Evolutionary conservation across 1,140 invertebrate species (phyloP).

Genomic region (Nomia melanderi): DNA sequence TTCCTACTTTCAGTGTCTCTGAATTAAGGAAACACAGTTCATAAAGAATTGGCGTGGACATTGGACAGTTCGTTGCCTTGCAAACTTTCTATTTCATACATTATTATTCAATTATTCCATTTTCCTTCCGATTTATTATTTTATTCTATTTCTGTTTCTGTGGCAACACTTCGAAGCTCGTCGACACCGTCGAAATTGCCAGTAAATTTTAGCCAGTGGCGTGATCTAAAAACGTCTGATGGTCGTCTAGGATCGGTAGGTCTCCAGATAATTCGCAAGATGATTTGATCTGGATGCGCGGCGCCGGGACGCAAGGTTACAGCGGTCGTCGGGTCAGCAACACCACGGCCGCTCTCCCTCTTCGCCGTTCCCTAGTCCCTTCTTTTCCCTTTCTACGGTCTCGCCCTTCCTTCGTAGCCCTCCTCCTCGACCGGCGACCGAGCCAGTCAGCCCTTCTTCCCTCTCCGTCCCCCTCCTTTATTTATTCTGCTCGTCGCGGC

Average conservation of each 20-base stretch:
- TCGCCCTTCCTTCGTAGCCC: slow-evolving; percentile 46
- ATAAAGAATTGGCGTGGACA: too few species aligned
- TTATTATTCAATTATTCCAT: too few species aligned
- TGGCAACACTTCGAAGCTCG: background rate
- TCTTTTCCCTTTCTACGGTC: slow-evolving; percentile 47
- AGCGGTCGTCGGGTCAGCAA: slow-evolving; percentile 80
- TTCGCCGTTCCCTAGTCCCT: slow-evolving; percentile 46
- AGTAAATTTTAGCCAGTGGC: too few species aligned
- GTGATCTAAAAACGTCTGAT: background rate
- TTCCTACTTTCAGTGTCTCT: too few species aligned
- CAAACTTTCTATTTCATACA: too few species aligned
- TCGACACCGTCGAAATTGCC: background rate
- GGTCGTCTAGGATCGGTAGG: slow-evolving; percentile 29
- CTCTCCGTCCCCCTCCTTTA: slow-evolving; percentile 52
- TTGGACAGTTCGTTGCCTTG: too few species aligned
- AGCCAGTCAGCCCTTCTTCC: slow-evolving; percentile 41
- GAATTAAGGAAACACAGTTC: too few species aligned
- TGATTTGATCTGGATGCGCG: slow-evolving; percentile 65
- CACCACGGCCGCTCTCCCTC: slow-evolving; percentile 74
- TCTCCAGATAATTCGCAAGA: slow-evolving; percentile 59
- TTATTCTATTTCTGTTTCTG: too few species aligned
- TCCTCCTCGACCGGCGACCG: background rate
- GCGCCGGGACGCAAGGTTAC: slow-evolving; percentile 75
- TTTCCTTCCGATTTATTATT: too few species aligned
- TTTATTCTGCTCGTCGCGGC: slow-evolving; percentile 52